Conservation (phyloP, 2,797 vertebrate species). For the Cossypha niveicapilla region DNA sequence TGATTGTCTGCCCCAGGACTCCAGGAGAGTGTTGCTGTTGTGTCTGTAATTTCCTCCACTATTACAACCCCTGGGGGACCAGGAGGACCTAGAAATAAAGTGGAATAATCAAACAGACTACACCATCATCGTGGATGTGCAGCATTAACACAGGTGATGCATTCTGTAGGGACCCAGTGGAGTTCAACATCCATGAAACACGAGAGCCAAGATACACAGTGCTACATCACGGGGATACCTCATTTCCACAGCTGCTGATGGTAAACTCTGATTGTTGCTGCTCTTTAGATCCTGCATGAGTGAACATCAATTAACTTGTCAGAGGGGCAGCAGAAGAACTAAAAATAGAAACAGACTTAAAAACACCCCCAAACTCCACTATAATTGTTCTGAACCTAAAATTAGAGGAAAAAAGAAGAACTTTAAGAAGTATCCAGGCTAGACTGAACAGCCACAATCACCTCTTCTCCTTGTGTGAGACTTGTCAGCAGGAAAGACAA, state of each 20-base stretch:
- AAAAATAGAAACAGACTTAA: neutral
- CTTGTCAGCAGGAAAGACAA: neutral
- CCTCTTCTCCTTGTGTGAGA: neutral
- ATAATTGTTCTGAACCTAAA: neutral
- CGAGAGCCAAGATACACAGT: neutral
- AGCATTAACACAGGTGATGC: neutral
- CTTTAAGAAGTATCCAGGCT: neutral
- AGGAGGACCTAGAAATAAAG: slow-evolving; percentile 84
- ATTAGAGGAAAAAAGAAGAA: neutral
- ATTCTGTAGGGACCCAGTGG: neutral
- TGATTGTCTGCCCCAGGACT: slow-evolving; percentile 92
- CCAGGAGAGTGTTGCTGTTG: slow-evolving; percentile 93
- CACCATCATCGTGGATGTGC: neutral
- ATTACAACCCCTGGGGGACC: slow-evolving; percentile 95
- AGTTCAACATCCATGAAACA: slow-evolving; percentile 12
- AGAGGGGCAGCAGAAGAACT: neutral
- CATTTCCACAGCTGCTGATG: neutral
- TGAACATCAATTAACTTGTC: neutral
- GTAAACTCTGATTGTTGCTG: neutral
- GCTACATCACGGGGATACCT: neutral
- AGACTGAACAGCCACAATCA: neutral
- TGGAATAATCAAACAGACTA: slow-evolving; percentile 10
- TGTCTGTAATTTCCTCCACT: slow-evolving; percentile 94
- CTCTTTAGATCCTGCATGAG: neutral
- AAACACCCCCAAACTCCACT: accelerated